Evolutionary conservation across 2,888 invertebrate genomes (phyloP).

Genomic region (Tetranychus piercei): DNA sequence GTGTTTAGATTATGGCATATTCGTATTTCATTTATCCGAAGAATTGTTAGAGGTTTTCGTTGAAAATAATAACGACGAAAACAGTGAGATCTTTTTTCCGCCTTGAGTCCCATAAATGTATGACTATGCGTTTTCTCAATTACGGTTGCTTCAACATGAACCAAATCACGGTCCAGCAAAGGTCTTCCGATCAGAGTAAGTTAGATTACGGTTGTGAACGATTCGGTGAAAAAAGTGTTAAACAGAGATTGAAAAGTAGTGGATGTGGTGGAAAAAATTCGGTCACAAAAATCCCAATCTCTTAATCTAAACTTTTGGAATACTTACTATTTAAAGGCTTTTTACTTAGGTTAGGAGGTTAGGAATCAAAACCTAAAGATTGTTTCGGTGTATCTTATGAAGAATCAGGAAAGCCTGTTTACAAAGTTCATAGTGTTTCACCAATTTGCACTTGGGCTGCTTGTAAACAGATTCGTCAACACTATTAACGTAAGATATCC

Average conservation of each 20-base stretch:
- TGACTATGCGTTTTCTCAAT: slow-evolving; percentile 23
- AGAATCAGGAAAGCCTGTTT: not conserved
- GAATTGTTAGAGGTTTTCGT: not conserved
- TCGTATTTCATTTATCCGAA: slow-evolving; percentile 32
- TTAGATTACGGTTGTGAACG: too few species aligned
- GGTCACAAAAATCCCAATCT: too few species aligned
- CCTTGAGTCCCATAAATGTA: slow-evolving; percentile 15
- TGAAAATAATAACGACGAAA: slow-evolving; percentile 4
- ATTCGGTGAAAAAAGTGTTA: too few species aligned
- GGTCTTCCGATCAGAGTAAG: slow-evolving; percentile 22
- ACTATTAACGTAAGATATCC: not conserved
- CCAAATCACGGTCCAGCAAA: slow-evolving; percentile 18
- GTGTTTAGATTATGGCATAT: slow-evolving; percentile 19
- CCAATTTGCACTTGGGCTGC: not conserved
- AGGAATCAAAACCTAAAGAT: not conserved
- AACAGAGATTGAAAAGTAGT: too few species aligned
- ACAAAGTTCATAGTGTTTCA: not conserved
- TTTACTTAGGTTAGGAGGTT: not conserved
- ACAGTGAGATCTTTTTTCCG: not conserved
- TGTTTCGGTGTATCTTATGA: not conserved
- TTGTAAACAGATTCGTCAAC: not conserved
- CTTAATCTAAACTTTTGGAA: too few species aligned
- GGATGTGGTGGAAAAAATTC: too few species aligned
- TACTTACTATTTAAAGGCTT: slow-evolving; percentile 16
- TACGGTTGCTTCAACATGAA: slow-evolving; percentile 21